These are phyloP conservation scores for Macaria notata DNA, from an alignment of 2,888 invertebrate genomes.

Conservation along the genomic window DNA sequence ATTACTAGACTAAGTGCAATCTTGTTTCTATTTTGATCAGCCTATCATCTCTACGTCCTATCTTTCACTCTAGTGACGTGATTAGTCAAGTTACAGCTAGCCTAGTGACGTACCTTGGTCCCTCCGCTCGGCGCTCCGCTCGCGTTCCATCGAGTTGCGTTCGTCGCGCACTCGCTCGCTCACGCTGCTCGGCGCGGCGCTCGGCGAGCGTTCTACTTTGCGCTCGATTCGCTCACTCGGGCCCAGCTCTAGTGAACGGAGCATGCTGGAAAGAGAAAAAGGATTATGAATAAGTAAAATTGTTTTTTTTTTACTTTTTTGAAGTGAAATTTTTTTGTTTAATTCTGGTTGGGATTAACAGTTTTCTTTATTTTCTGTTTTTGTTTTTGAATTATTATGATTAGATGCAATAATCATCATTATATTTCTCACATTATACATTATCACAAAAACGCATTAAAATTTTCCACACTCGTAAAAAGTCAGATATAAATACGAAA, in stretches of 20 bases:
- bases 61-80: not conserved
- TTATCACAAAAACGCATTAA: not conserved
- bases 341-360: not conserved
- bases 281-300: not conserved
- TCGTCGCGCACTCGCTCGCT: slow-evolving; percentile 47
- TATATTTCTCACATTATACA: not conserved
- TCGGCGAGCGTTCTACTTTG: slow-evolving; percentile 77
- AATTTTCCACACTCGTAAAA: not conserved
- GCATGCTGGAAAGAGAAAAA: slow-evolving; percentile 81
- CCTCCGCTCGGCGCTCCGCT: slow-evolving; percentile 66
- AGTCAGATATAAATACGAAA: not conserved
- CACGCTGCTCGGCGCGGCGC: slow-evolving; percentile 44
- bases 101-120: slow-evolving; percentile 64
- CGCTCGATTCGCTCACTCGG: slow-evolving; percentile 64
- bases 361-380: not conserved
- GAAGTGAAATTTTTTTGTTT: not conserved
- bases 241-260: slow-evolving; percentile 88
- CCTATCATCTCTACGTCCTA: no score
- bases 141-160: slow-evolving; percentile 61
- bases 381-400: no score
- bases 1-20: no score
- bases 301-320: no score
- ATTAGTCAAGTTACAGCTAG: slow-evolving; percentile 38
- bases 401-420: no score
- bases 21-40: no score